Percentiles rank a stretch among this genome's conserved stretches.
These are phyloP conservation scores for Camponotus vicinus DNA, from an alignment of 1,140 invertebrate genomes.

Conservation along the genomic window DNA sequence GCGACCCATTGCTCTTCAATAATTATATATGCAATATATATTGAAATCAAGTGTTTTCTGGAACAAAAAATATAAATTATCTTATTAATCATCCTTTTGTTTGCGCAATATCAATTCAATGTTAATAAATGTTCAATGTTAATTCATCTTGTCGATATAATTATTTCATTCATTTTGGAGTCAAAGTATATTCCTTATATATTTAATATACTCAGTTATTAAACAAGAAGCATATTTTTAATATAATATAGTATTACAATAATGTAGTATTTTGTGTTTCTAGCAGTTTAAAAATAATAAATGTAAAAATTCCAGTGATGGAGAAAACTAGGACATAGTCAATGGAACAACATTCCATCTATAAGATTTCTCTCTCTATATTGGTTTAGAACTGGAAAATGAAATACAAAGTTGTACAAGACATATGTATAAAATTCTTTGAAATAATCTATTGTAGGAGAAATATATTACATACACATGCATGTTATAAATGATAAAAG, in stretches of 20 bases:
- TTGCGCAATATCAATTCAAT: background rate
- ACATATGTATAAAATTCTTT: background rate
- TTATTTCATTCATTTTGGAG: background rate
- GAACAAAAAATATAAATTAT: slow-evolving; percentile 50
- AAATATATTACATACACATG: background rate
- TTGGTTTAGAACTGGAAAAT: slow-evolving; percentile 17
- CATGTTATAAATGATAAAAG: slow-evolving; percentile 2
- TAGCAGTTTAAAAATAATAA: slow-evolving; percentile 60
- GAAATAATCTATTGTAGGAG: background rate
- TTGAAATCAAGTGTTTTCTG: slow-evolving; percentile 34
- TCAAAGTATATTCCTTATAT: background rate
- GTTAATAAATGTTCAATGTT: no score
- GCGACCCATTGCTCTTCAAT: slow-evolving; percentile 64
- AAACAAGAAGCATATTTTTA: background rate
- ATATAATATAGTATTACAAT: background rate
- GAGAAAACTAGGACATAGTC: slow-evolving; percentile 82
- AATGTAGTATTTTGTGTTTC: slow-evolving; percentile 1
- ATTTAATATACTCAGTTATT: background rate
- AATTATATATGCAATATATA: slow-evolving; percentile 11
- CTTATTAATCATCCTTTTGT: background rate
- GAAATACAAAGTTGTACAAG: slow-evolving; percentile 3
- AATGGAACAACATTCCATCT: slow-evolving; percentile 75
- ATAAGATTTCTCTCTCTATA: slow-evolving; percentile 65
- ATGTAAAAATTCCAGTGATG: slow-evolving; percentile 78
- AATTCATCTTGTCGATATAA: background rate